Percentiles rank a stretch among this genome's conserved stretches.
These are phyloP conservation scores for Leucozona laternaria DNA, from an alignment of 2,888 invertebrate species.

Conservation along the genomic window DNA sequence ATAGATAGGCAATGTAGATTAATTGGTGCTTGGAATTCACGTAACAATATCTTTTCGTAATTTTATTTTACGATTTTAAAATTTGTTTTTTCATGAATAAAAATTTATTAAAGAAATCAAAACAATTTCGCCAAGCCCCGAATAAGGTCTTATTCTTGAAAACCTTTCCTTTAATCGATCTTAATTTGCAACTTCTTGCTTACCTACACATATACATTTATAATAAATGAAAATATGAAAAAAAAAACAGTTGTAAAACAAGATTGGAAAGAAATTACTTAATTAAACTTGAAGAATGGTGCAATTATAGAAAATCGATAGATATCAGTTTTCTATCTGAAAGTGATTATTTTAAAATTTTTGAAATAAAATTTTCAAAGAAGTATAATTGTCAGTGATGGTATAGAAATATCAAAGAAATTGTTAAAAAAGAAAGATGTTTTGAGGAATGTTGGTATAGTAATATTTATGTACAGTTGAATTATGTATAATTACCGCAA, in stretches of 20 bases:
- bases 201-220: too few relatives aligned
- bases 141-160: too few relatives aligned
- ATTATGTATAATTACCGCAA: constrained; percentile 68
- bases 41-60: too few relatives aligned
- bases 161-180: too few relatives aligned
- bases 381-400: background rate
- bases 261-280: background rate
- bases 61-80: too few relatives aligned
- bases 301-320: background rate
- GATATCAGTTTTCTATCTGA: background rate
- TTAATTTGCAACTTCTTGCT: too few relatives aligned
- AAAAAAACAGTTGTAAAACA: background rate
- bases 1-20: too few relatives aligned
- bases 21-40: too few relatives aligned
- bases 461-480: constrained; percentile 45
- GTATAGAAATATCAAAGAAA: constrained; percentile 1
- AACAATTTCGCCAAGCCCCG: too few relatives aligned
- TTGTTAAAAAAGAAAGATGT: constrained; percentile 25
- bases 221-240: too few relatives aligned
- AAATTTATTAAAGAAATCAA: too few relatives aligned
- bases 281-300: background rate
- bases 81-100: too few relatives aligned
- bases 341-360: background rate
- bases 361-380: background rate
- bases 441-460: constrained; percentile 49